Evolutionary conservation across 2,113 vertebrate genomes (phyloP), one percentile per base, ranked within the genome.

Genomic region (Mellivora capensis): DNA sequence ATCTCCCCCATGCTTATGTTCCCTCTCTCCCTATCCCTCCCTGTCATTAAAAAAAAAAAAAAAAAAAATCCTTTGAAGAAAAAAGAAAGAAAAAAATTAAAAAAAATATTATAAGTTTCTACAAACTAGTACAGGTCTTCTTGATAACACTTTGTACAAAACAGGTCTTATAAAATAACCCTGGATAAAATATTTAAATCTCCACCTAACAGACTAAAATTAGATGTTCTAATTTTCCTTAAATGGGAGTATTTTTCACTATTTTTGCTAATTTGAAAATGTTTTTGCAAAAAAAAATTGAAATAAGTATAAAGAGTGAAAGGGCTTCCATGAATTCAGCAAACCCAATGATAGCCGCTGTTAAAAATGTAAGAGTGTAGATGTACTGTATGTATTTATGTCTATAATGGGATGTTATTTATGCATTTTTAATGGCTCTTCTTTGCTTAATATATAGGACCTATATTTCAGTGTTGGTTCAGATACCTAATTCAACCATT

Each of bases 191-290:
- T 62, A 37, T 79, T 93, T 88, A 42, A 82, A 34, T 86, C 54
- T 49, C 17, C 67, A 86, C 61, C 6, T 74, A 52, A 94, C 13
- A 11, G 85, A 47, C 47, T 93, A 89, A 95, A 88, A 79, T 21
- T 69, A 94, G 34, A 37, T 93, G 20, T 77, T 74, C 37, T 72
- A 34, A 86, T 82, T 81, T 94, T 89, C 9, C 25, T 25, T 71
- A 87, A 69, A 82, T 93, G 59, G 17, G 87, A 89, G 3, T 59
- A 87, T 94, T 97, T 94, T 97, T 90, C 10, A 90, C 54, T 92
- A 15, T 67, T 90, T 94, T 95, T 90, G 25, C 77, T 96, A 84
- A 93, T 94, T 96, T 15, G 6, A 72, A 87, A 95, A 59, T 90
- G 21, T 42, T 97, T 84, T 84, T 62, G 42, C 17, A 20, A 64